Percentiles rank a stretch among this genome's conserved stretches.
Evolutionary conservation across 1,140 invertebrate species (phyloP).

Genomic region (Forficula auricularia): DNA sequence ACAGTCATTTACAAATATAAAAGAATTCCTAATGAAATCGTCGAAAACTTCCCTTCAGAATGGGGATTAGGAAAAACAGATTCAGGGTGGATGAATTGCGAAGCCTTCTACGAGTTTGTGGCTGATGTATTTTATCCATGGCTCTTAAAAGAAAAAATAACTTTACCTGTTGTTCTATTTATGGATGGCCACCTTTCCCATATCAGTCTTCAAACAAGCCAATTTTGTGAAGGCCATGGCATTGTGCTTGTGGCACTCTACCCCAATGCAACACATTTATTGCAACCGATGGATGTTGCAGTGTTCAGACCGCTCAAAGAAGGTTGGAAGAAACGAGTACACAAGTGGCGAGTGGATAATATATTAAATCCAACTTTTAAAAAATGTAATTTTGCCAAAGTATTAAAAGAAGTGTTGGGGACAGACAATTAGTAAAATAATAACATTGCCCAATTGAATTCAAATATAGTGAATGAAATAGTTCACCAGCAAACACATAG

Average conservation of each 20-base stretch:
- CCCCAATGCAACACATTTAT: conserved; percentile 26
- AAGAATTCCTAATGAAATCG: conserved; percentile 10
- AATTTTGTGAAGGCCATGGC: conserved; percentile 22
- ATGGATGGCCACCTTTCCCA: conserved; percentile 27
- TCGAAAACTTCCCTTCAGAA: conserved; percentile 16
- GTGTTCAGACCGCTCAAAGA: conserved; percentile 22
- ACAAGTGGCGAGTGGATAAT: conserved; percentile 1
- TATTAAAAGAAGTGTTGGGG: too few species aligned
- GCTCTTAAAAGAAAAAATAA: conserved; percentile 19
- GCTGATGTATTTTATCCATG: conserved; percentile 20
- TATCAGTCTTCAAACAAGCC: conserved; percentile 19
- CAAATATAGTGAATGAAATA: too few species aligned
- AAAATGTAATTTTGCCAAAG: too few species aligned
- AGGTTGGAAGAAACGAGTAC: conserved; percentile 18
- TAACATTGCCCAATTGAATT: too few species aligned
- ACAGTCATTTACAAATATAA: conserved; percentile 3
- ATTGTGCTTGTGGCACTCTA: conserved; percentile 25
- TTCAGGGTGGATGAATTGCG: conserved; percentile 23
- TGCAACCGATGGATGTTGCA: conserved; percentile 26
- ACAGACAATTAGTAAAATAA: too few species aligned
- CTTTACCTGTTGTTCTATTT: conserved; percentile 21
- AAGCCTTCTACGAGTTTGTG: conserved; percentile 26
- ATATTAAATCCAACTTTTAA: too few species aligned
- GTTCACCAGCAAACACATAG: too few species aligned
- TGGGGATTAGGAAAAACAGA: conserved; percentile 23